Percentiles rank a stretch among this genome's conserved stretches.
phyloP scores from a whole-genome alignment of 2,888 invertebrate genomes.

The Lasiommata megera region DNA sequence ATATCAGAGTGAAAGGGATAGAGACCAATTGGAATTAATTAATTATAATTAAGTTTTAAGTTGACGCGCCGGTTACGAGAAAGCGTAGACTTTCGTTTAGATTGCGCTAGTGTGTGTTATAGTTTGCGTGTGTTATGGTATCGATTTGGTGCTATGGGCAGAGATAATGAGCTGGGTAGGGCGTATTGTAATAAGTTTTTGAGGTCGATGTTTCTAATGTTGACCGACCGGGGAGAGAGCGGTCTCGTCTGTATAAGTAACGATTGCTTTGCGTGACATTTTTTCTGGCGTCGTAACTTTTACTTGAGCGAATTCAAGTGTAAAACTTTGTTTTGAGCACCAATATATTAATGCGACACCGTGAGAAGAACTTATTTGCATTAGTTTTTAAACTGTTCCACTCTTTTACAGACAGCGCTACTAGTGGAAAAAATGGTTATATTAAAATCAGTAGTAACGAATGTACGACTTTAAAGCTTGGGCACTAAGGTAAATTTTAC shows the following conservation, averaged over 20 bases:
- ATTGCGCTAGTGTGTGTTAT: conserved; percentile 57
- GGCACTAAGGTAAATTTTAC: too few species aligned
- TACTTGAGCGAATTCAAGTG: too few species aligned
- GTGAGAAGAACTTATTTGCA: too few species aligned
- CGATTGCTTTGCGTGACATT: too few species aligned
- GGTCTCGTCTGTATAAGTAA: conserved; percentile 19
- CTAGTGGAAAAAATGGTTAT: too few species aligned
- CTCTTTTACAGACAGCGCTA: too few species aligned
- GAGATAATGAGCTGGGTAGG: conserved; percentile 77
- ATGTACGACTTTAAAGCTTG: too few species aligned
- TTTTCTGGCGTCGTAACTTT: too few species aligned
- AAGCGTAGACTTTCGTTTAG: conserved; percentile 70
- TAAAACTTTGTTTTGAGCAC: too few species aligned
- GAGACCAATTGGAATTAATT: conserved; percentile 87
- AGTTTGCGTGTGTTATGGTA: conserved; percentile 60
- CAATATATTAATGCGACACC: too few species aligned
- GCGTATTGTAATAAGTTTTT: conserved; percentile 73
- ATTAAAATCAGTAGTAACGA: too few species aligned
- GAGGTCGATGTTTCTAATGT: conserved; percentile 53
- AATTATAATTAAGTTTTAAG: conserved; percentile 93
- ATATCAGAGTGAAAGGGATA: conserved; percentile 60
- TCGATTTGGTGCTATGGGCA: conserved; percentile 75
- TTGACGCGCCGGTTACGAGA: conserved; percentile 83
- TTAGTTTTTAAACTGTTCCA: too few species aligned
- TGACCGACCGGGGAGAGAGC: conserved; percentile 33